These are phyloP conservation scores for Epizoanthus ramosus DNA, from an alignment of 92 coral and sea anemone genomes.

Conservation along the genomic window DNA sequence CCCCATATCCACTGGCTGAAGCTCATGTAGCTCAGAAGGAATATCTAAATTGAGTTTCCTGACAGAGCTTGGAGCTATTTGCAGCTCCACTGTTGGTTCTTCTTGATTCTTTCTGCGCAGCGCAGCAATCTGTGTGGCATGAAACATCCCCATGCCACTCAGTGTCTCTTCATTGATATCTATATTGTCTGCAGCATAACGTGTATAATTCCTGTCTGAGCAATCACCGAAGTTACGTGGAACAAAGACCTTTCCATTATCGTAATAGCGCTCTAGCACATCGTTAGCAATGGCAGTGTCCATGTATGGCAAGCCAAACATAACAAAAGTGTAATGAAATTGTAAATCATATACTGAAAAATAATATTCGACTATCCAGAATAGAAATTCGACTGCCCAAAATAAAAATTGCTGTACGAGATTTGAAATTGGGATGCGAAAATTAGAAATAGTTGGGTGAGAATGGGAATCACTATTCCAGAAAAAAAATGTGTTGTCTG, in stretches of 20 bases:
- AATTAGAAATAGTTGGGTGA: too few relatives aligned
- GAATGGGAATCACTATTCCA: too few relatives aligned
- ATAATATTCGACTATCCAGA: too few relatives aligned
- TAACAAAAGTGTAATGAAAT: too few relatives aligned
- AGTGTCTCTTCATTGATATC: slow-evolving; percentile 69
- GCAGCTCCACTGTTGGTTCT: slow-evolving; percentile 44
- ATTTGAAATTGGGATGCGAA: too few relatives aligned
- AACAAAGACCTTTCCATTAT: slow-evolving; percentile 60
- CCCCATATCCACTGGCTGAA: slow-evolving; percentile 15
- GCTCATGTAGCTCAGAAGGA: slow-evolving; percentile 67
- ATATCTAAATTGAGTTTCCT: slow-evolving; percentile 61
- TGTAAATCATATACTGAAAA: too few relatives aligned
- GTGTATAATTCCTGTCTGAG: slow-evolving; percentile 33
- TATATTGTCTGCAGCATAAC: slow-evolving; percentile 64
- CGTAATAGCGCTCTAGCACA: slow-evolving; percentile 53
- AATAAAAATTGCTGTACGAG: too few relatives aligned
- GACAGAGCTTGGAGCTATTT: slow-evolving; percentile 47
- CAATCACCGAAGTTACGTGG: slow-evolving; percentile 51
- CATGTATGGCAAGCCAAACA: too few relatives aligned
- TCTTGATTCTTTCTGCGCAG: slow-evolving; percentile 43
- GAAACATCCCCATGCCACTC: slow-evolving; percentile 70
- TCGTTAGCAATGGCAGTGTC: slow-evolving; percentile 67
- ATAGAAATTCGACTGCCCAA: too few relatives aligned
- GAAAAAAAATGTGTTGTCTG: too few relatives aligned
- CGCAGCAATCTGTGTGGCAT: slow-evolving; percentile 61